Percentiles rank a stretch among this genome's conserved stretches.
These are phyloP conservation scores for Pseudomyrmex cubaensis DNA, from an alignment of 1,140 invertebrate species.

Conservation along the genomic window DNA sequence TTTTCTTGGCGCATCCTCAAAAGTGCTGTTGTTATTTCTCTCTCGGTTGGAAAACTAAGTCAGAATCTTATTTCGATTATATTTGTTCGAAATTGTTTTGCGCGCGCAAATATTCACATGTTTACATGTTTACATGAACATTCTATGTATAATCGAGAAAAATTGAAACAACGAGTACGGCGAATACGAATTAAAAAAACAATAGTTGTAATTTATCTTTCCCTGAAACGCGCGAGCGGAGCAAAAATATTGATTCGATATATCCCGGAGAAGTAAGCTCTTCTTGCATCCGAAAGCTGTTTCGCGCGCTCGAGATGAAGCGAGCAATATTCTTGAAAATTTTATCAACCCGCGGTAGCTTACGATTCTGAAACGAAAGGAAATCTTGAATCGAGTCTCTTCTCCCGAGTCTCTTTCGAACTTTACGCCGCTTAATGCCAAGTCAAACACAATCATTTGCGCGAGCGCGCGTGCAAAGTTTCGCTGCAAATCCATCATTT, in stretches of 20 bases:
- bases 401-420: conserved; percentile 1
- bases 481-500: not conserved
- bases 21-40: too few relatives aligned
- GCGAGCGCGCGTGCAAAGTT: not conserved
- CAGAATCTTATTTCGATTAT: too few relatives aligned
- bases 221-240: not conserved
- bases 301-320: not conserved
- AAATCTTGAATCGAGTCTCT: conserved; percentile 17
- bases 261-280: conserved; percentile 26
- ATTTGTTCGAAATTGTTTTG: too few relatives aligned
- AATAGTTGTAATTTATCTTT: not conserved
- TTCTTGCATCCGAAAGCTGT: not conserved
- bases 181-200: too few relatives aligned
- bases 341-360: conserved; percentile 19
- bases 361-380: conserved; percentile 23
- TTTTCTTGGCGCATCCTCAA: too few relatives aligned
- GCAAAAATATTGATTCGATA: conserved; percentile 40
- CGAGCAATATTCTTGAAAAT: conserved; percentile 43
- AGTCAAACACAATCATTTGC: conserved; percentile 12
- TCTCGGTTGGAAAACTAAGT: too few relatives aligned
- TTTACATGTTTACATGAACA: too few relatives aligned
- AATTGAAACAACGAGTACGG: too few relatives aligned
- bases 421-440: not conserved
- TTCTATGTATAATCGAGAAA: too few relatives aligned
- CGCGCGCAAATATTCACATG: too few relatives aligned